Percentiles rank a stretch among this genome's conserved stretches.
Conservation (phyloP, 1,140 invertebrate species). For the Scaptomyza graminum region DNA sequence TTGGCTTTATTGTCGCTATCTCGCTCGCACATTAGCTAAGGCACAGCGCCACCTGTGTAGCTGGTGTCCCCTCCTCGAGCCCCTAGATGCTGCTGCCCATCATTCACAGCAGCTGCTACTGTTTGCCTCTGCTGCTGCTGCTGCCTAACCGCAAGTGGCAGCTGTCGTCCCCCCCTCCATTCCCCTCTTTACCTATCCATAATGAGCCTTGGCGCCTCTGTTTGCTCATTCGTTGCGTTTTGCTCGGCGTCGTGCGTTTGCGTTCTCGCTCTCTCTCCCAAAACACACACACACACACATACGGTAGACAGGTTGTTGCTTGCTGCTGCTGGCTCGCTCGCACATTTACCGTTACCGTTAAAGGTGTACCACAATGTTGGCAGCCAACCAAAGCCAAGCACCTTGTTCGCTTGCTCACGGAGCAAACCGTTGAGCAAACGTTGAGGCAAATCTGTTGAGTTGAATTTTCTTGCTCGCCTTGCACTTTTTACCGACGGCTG, state of each 20-base stretch:
- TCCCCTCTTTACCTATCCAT: not conserved
- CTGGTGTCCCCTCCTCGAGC: not conserved
- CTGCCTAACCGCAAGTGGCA: conserved; percentile 70
- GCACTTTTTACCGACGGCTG: conserved; percentile 21
- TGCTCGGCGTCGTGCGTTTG: conserved; percentile 66
- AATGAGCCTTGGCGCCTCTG: conserved; percentile 41
- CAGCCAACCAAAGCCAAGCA: conserved; percentile 83
- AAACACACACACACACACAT: conserved; percentile 22
- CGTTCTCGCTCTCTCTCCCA: conserved; percentile 60
- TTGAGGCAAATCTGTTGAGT: too few relatives aligned
- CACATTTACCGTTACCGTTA: conserved; percentile 55
- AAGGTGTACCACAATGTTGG: conserved; percentile 82
- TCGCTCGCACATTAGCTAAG: conserved; percentile 34
- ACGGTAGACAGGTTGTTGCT: conserved; percentile 69
- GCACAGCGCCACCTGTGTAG: conserved; percentile 46
- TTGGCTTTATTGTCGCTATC: conserved; percentile 39
- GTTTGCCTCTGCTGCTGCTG: not conserved
- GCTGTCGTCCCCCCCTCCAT: conserved; percentile 23
- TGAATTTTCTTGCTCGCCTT: not conserved
- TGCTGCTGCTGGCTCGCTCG: conserved; percentile 64
- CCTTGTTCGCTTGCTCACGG: conserved; percentile 57
- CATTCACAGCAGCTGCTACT: conserved; percentile 25
- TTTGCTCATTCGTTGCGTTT: conserved; percentile 70
- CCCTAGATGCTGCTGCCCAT: conserved; percentile 30
- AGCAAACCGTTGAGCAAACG: conserved; percentile 8